Base-by-base conservation (phyloP, 2,797 vertebrate species). In the Tenualosa thibaudeaui region DNA sequence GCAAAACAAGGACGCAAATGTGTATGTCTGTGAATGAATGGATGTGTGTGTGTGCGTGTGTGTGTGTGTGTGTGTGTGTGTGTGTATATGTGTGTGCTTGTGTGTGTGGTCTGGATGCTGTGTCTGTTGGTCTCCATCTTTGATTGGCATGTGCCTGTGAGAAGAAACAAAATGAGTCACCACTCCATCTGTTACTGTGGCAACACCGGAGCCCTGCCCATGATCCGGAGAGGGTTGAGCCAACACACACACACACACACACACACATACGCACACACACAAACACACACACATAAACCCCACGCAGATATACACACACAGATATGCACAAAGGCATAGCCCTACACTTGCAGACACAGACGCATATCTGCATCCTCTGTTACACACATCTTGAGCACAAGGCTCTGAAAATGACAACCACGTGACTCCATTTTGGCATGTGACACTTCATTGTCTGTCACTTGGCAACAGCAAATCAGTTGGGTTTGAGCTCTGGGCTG, bases 401-500 rank as follows among this genome's bases (percentile, higher is more conserved):
- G 31, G 26, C 65, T 71, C 26, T 71, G 65, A 71, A 71, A 71
- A 71, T 26, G 89, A 92, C 90, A 89, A 71, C 2, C 65, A 71
- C 31, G 65, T 71, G 65, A 71, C 65, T 17, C 3, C 7, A 13
- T 71, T 71, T 71, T 71, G 65, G 65, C 65, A 71, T 50, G 56
- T 50, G 49, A 10, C 24, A 85, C n/a, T 75, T 85, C 81, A 51
- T 22, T 81, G 43, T 65, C 43, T 85, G 58, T 71, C 65, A 71
- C 65, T 71, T 71, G 65, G 65, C 65, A 71, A 81, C 46, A 24
- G 58, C 49, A 87, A 83, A 89, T 89, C 65, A 71, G 31, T 88
- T 88, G 93, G 93, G 90, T 93, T 94, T 94, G 95, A 94, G 93
- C 46, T 49, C 37, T 60, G 43, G 26, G 81, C 91, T 92, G 93